These are phyloP conservation scores for Lophotriccus pileatus DNA, from an alignment of 2,797 vertebrate species.

Conservation along the genomic window DNA sequence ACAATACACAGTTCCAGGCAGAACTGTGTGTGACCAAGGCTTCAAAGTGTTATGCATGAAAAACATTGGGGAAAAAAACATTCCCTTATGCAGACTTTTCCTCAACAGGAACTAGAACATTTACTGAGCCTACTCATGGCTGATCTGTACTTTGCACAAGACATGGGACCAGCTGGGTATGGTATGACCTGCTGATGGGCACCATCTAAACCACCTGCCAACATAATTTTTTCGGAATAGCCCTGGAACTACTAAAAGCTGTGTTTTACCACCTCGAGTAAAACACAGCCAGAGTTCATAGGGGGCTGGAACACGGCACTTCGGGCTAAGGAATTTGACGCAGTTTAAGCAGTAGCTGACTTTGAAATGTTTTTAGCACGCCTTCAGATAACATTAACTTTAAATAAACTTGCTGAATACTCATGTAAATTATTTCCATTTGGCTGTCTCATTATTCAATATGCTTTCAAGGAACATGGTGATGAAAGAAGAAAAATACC, in stretches of 20 bases:
- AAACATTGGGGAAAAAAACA: background rate
- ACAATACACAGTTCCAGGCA: background rate
- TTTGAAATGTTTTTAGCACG: slow-evolving; percentile 32
- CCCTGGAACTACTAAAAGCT: background rate
- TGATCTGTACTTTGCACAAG: background rate
- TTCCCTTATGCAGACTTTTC: background rate
- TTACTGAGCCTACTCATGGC: background rate
- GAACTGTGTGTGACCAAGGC: background rate
- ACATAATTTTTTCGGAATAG: background rate
- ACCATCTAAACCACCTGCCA: background rate
- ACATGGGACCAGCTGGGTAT: background rate
- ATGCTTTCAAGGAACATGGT: slow-evolving; percentile 81
- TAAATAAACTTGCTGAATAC: slow-evolving; percentile 73
- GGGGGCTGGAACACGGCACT: background rate
- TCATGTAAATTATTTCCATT: slow-evolving; percentile 74
- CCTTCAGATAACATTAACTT: slow-evolving; percentile 69
- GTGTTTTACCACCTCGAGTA: background rate
- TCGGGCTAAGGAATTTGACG: background rate
- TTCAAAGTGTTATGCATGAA: background rate
- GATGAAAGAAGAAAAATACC: slow-evolving; percentile 81
- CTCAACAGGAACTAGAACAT: background rate
- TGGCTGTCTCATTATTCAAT: slow-evolving; percentile 77
- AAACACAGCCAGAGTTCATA: background rate
- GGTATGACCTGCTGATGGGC: background rate
- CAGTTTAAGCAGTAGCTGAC: slow-evolving; percentile 33